These are phyloP conservation scores for Drosophila ficusphila DNA, from an alignment of 1,140 invertebrate genomes.

Conservation along the genomic window DNA sequence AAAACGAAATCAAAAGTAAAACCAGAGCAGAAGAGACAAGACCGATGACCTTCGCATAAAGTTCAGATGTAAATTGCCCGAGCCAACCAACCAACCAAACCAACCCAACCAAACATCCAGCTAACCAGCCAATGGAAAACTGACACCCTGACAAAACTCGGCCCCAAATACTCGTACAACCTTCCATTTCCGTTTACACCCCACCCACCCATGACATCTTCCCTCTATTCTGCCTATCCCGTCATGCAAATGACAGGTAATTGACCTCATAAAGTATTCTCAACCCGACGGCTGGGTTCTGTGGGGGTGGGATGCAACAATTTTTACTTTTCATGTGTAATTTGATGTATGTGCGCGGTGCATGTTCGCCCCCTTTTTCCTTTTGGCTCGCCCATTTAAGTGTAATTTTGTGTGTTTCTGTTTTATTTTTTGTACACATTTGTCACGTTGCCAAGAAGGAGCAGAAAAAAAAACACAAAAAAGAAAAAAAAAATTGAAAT, in stretches of 20 bases:
- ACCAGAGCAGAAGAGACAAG: constrained; percentile 25
- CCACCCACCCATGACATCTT: not conserved
- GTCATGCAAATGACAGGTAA: constrained; percentile 82
- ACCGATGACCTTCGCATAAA: constrained; percentile 75
- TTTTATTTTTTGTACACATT: constrained; percentile 57
- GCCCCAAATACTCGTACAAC: constrained; percentile 19
- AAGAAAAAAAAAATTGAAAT: constrained; percentile 7
- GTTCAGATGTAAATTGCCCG: constrained; percentile 54
- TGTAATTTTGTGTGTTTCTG: constrained; percentile 66
- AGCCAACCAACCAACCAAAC: constrained; percentile 10
- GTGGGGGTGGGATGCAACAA: constrained; percentile 60
- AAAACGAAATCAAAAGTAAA: constrained; percentile 50
- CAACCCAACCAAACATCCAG: too few species aligned
- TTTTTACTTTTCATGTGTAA: constrained; percentile 75
- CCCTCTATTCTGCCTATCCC: constrained; percentile 22
- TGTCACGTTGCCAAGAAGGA: constrained; percentile 67
- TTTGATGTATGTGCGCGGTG: constrained; percentile 59
- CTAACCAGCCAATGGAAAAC: constrained; percentile 50
- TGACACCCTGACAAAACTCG: constrained; percentile 56
- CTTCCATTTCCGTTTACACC: constrained; percentile 15
- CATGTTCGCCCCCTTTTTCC: constrained; percentile 16
- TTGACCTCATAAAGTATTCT: constrained; percentile 75
- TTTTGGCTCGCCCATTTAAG: constrained; percentile 60
- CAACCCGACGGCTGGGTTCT: not conserved
- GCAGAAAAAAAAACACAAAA: not conserved